Evolutionary conservation across 2,113 vertebrate species (phyloP).

Genomic region (Ardeotis arabs): DNA sequence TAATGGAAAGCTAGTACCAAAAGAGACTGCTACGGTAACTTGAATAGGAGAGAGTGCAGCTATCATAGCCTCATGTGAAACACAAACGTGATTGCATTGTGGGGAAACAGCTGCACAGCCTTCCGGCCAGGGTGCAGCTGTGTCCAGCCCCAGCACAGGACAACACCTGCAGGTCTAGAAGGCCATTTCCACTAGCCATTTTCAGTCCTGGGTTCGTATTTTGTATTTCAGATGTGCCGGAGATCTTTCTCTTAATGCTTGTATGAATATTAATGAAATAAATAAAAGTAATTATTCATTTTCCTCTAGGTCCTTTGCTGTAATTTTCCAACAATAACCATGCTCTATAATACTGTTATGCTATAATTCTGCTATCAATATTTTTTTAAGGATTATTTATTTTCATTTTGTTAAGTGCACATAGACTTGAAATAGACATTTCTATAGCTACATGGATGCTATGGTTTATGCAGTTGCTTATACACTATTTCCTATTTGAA

Average conservation of each 20-base stretch:
- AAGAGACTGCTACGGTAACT: conserved; percentile 10
- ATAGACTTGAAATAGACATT: not conserved
- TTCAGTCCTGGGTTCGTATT: not conserved
- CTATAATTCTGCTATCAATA: not conserved
- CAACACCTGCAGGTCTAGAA: not conserved
- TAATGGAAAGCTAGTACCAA: not conserved
- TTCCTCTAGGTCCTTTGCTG: not conserved
- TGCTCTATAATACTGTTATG: not conserved
- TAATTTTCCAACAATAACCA: not conserved
- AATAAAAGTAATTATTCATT: not conserved
- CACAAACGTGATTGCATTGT: not conserved
- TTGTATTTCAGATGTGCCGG: not conserved
- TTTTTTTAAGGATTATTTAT: not conserved
- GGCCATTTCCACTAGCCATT: not conserved
- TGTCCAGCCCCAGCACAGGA: not conserved
- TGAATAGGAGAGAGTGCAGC: not conserved
- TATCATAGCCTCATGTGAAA: not conserved
- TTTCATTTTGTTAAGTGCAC: not conserved
- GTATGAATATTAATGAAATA: not conserved
- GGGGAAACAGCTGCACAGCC: not conserved
- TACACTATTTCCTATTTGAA: not conserved
- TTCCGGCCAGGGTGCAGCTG: not conserved
- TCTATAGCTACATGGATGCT: not conserved
- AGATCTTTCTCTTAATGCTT: not conserved
- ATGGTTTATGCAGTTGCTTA: not conserved